Evolutionary conservation across 2,113 vertebrate genomes (phyloP), one percentile per base, ranked within the genome.

Genomic region (Crypturellus undulatus): DNA sequence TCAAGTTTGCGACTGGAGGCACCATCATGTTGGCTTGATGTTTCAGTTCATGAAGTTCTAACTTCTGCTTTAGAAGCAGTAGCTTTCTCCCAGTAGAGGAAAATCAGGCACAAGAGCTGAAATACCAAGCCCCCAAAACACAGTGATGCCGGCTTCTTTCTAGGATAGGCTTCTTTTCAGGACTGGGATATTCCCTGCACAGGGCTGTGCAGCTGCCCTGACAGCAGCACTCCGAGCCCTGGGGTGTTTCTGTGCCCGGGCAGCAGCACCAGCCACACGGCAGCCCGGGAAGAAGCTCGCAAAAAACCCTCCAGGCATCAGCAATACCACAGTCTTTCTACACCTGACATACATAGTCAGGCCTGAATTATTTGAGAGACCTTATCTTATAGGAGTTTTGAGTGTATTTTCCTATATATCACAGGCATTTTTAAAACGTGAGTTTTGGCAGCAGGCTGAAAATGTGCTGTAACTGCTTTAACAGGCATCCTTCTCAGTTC

Each of bases 221-320:
- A 14, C 15, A 6, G 24, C 38, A 69, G 26, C 28, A 24, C 42
- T 16, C 20, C 6, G 17, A 15, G 2, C 26, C 25, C 40, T 6
- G 0, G 1, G 40, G 65, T 16, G 25, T 1, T 2, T 7, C 6
- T 6, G 18, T 1, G 25, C 40, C 36, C 10, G 21, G 13, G 3
- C 0, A 21, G 30, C 84, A 62, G 36, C 2, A 3, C 84, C 52
- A 43, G 12, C 4, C 24, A 32, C 25, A 5, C 49, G 24, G 26
- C 26, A 64, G n/a, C 30, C 5, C 16, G 30, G 22, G 28, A 80
- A 84, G 25, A 34, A 60, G 32, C 34, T 51, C 15, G 22, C 14
- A 22, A 38, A 87, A 34, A 58, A 4, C 25, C n/a, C 56, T 63
- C n/a, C 60, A 40, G 64, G 36, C 68, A 79, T 43, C 85, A 78